These are phyloP conservation scores for Lucifuga dentata DNA, from an alignment of 2,113 vertebrate genomes.

Conservation along the genomic window DNA sequence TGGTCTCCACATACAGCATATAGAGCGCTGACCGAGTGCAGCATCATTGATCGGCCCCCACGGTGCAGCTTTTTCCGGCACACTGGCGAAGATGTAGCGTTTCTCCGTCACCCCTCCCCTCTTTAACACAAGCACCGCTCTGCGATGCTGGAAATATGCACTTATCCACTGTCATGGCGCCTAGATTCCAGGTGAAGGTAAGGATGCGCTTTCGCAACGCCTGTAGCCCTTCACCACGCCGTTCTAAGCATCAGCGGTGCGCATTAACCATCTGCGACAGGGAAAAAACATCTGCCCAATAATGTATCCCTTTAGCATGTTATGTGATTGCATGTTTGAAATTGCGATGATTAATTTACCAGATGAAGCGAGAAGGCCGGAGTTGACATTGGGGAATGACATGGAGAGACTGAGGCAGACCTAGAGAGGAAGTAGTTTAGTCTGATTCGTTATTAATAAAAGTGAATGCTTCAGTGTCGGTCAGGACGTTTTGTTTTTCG, in stretches of 20 bases:
- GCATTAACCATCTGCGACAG: conserved; percentile 1
- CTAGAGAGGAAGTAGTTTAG: conserved; percentile 11
- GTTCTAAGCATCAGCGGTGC: conserved; percentile 30
- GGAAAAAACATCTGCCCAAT: neutral
- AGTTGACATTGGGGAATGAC: conserved; percentile 81
- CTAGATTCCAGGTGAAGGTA: conserved; percentile 85
- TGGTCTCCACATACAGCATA: too few relatives aligned
- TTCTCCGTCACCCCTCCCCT: conserved; percentile 57
- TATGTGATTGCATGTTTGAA: conserved; percentile 3
- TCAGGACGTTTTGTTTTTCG: too few relatives aligned
- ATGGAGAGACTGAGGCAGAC: conserved; percentile 39
- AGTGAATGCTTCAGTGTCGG: too few relatives aligned
- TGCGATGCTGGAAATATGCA: conserved; percentile 35
- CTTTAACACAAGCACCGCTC: neutral
- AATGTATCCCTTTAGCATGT: neutral
- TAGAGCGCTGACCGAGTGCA: neutral
- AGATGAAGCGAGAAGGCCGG: conserved; percentile 43
- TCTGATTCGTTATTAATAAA: too few relatives aligned
- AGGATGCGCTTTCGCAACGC: conserved; percentile 65
- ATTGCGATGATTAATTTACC: conserved; percentile 19
- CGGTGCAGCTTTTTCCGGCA: neutral
- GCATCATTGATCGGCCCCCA: neutral
- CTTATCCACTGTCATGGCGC: conserved; percentile 80
- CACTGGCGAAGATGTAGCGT: neutral
- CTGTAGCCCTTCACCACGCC: conserved; percentile 9